A percentile compares a stretch with the other conserved stretches of the same genome.
These are phyloP conservation scores for Mormoops blainvillei DNA, from an alignment of 2,113 vertebrate species.

Conservation along the genomic window DNA sequence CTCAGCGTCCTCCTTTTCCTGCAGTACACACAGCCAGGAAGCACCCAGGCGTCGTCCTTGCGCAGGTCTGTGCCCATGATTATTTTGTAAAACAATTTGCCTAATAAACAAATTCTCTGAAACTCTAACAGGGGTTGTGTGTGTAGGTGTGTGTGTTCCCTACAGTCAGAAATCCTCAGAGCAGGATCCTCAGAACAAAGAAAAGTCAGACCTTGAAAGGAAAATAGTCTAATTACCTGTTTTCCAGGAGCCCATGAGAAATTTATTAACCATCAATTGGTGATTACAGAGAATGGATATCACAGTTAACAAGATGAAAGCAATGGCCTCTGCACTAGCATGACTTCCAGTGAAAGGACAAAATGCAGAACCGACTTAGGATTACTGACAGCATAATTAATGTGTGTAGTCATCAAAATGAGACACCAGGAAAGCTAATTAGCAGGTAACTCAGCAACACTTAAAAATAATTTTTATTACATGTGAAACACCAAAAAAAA, in stretches of 20 bases:
- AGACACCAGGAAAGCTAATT: background rate
- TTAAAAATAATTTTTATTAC: background rate
- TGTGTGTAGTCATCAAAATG: background rate
- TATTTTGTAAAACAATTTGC: background rate
- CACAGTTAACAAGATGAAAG: background rate
- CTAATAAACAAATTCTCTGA: background rate
- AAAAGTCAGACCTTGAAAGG: background rate
- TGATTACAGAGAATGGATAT: background rate
- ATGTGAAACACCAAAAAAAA: background rate
- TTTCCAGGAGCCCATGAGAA: background rate
- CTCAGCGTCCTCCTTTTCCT: background rate
- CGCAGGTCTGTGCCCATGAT: background rate
- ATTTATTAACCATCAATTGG: slow-evolving; percentile 5
- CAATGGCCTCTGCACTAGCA: background rate
- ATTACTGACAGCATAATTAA: background rate
- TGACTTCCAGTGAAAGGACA: background rate
- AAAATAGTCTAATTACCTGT: background rate
- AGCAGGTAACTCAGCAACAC: background rate
- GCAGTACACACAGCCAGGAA: background rate
- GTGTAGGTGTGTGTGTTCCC: background rate
- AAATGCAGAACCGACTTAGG: background rate
- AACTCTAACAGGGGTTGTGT: background rate
- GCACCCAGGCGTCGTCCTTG: background rate
- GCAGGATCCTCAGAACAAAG: background rate
- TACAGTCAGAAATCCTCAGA: background rate